These are phyloP conservation scores for Andricus quercusramuli DNA, from an alignment of 2,888 invertebrate genomes.

Conservation along the genomic window DNA sequence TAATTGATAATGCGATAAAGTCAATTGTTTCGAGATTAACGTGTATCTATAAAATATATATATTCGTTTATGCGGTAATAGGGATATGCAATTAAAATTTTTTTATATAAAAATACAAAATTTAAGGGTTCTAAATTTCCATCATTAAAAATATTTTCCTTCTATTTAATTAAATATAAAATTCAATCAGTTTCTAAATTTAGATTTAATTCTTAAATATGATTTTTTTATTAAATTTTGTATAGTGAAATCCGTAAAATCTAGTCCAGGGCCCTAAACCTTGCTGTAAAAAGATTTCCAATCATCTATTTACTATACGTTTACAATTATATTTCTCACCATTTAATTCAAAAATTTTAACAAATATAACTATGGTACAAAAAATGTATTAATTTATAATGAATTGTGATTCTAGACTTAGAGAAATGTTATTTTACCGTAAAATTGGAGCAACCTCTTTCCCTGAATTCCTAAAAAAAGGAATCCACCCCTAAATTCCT, in stretches of 20 bases:
- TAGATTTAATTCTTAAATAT: background rate
- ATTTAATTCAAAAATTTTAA: too few relatives aligned
- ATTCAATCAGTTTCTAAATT: too few relatives aligned
- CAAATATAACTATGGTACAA: background rate
- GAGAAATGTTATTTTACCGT: background rate
- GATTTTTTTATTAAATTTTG: constrained; percentile 2
- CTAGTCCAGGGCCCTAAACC: too few relatives aligned
- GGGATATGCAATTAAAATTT: too few relatives aligned
- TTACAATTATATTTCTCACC: too few relatives aligned
- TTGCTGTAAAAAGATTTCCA: background rate
- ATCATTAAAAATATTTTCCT: too few relatives aligned
- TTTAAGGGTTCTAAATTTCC: too few relatives aligned
- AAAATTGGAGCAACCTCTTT: background rate
- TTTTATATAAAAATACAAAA: too few relatives aligned
- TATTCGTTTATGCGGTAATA: too few relatives aligned
- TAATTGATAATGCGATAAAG: background rate
- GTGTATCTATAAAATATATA: background rate
- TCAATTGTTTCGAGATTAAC: background rate
- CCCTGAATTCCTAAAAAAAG: background rate
- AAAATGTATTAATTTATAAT: background rate
- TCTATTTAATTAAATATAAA: too few relatives aligned
- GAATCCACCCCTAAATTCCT: constrained; percentile 3
- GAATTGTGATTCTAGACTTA: background rate
- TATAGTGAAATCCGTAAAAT: too few relatives aligned
- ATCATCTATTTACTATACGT: too few relatives aligned